Conservation (phyloP, 1,140 invertebrate genomes). For the Listronotus bonariensis region DNA sequence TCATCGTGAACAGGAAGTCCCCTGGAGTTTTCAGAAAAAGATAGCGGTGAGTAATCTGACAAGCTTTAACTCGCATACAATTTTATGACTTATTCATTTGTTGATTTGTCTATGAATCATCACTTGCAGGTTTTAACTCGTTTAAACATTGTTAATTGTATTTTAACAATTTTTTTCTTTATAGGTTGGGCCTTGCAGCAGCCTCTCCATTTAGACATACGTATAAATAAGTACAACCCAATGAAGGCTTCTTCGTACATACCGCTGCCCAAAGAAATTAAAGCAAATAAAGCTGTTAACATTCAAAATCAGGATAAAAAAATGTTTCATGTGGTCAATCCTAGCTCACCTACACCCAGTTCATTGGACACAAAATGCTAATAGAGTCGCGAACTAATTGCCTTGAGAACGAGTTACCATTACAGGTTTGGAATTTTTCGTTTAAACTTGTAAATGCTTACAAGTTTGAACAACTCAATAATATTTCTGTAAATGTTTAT, state of each 20-base stretch:
- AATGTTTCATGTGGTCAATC: conserved; percentile 52
- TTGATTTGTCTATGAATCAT: too few relatives aligned
- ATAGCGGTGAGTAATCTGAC: too few relatives aligned
- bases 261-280: conserved; percentile 48
- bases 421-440: conserved; percentile 52
- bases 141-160: too few relatives aligned
- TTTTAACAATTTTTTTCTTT: conserved; percentile 5
- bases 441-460: conserved; percentile 43
- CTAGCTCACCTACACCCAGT: conserved; percentile 50
- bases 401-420: conserved; percentile 44
- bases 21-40: too few relatives aligned
- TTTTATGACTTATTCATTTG: too few relatives aligned
- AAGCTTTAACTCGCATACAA: too few relatives aligned
- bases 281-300: conserved; percentile 50
- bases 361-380: conserved; percentile 38
- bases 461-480: conserved; percentile 54
- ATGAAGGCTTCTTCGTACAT: conserved; percentile 47
- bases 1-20: too few relatives aligned
- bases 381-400: neutral
- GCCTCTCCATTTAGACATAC: conserved; percentile 18
- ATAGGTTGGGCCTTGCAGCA: conserved; percentile 17
- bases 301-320: conserved; percentile 52
- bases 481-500: conserved; percentile 50
- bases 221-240: conserved; percentile 45
- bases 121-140: too few relatives aligned